Base-by-base conservation (phyloP, 2,888 invertebrate species). In the Drosophila subsilvestris region DNA sequence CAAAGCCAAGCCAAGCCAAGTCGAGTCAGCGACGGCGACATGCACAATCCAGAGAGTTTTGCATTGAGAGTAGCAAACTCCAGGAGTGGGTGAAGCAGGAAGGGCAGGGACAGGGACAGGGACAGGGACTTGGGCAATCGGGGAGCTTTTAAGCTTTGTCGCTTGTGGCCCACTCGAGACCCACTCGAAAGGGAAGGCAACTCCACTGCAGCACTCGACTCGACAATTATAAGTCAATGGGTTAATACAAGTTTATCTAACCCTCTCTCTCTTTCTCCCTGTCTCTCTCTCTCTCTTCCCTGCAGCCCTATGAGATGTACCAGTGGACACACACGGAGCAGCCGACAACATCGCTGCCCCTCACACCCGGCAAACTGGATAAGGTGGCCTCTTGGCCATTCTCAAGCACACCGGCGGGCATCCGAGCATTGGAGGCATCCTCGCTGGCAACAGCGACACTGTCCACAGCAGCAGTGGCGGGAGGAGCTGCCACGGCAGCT, bases 261-360 rank as follows among this genome's bases (percentile, higher is more conserved):
- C 37, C 42, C 22, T 22, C 22, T 20, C 18, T 48, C 5, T 43
- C 37, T 79, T 93, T 94, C 37, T 25, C 25, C 6, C 25, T 6
- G 4, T 4, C 22, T 22, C 22, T 20, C 18, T 48, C 5, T 43
- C 37, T 79, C 93, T 94, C 37, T 44, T 7, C 14, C 6, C 9
- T 14, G 25, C 0, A 98, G 98, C 96, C 97, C 67, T 97, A 96
- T 92, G 94, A 96, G 89, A 97, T 97, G 96, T 98, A 98, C 93
- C 96, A 95, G 91, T 98, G 98, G 98, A 94, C 96, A 25, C 96
- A 97, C 90, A 95, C 96, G 75, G 96, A 96, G 92, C 92, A 94
- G 53, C 94, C 95, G 60, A 93, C 94, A 43, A 94, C 95, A 74
- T 94, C 96, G 42, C 93, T 95, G 76, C 94, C 96, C n/a, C 93